These are phyloP conservation scores for Phrynocephalus guinanensis DNA, from an alignment of 2,797 vertebrate species.

Conservation along the genomic window DNA sequence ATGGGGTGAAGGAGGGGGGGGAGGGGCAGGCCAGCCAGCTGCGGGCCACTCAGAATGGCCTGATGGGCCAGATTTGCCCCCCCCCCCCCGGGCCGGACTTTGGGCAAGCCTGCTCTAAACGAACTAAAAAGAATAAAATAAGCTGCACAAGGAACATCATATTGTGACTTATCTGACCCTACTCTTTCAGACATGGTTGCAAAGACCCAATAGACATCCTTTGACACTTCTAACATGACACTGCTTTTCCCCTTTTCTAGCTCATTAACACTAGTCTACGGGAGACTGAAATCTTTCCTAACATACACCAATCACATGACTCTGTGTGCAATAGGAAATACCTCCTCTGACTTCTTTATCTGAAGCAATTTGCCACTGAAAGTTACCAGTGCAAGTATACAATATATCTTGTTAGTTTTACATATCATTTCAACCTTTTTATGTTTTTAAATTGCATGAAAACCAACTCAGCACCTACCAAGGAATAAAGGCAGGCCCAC, in stretches of 20 bases:
- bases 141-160: no score
- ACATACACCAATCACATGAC: no score
- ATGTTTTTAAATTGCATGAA: neutral
- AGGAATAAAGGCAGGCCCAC: neutral
- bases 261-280: neutral
- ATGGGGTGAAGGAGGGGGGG: no score
- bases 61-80: no score
- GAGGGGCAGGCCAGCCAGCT: no score
- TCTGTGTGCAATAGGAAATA: no score
- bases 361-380: no score
- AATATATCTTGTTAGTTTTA: neutral
- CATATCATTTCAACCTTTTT: neutral
- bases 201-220: neutral
- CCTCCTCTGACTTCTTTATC: no score
- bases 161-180: neutral
- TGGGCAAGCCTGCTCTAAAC: neutral
- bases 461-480: neutral
- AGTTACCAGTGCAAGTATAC: neutral
- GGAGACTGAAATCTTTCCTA: neutral
- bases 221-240: neutral
- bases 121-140: neutral
- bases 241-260: no score
- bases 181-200: no score
- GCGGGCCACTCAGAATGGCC: no score
- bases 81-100: no score